Evolutionary conservation across 37 sponge, comb jelly and placozoan genomes (phyloP), one percentile per base, ranked within the genome.

Genomic region (Ianthella basta): DNA sequence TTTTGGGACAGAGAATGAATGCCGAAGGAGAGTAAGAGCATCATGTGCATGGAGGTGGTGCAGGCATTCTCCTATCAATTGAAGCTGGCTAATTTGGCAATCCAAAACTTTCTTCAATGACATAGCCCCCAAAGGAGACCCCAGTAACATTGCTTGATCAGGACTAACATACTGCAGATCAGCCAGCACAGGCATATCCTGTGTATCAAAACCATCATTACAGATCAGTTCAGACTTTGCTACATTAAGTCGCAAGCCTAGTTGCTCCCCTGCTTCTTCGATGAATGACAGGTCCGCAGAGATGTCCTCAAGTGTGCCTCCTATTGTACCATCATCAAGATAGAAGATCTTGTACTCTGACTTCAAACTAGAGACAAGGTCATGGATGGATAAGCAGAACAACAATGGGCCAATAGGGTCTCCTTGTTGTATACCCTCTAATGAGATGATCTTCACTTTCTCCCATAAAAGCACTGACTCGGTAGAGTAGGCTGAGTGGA

Each of bases 1-100:
- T 50, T 80, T 80, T 16, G 86, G 85, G 37, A 89, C 81, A 40
- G 89, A 60, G 38, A 88, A 80, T 20, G 80, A 84, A 40, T 88
- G 78, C 18, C 59, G 54, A 13, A 88, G 64, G 4, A 88, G 80
- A 44, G 59, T 39, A 50, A 82, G n/a, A 59, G 80, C 84, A 79
- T 88, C 83, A 56, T 88, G 88, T 55, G 59, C 53, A 23, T 38
- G 21, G 23, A 87, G 55, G 60, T 64, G 55, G 23, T 40, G 53
- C 21, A 88, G 88, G 8, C 83, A 19, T 30, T 80, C 81, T 18
- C 74, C 74, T 30, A 50, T 35, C 55, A 25, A 21, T 30, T 54
- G 15, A n/a, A 84, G n/a, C 37, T 70, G 37, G 35, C 30, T 25
- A 21, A 70, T 29, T 33, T 70, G 72, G 72, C 32, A 29, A 34